Evolutionary conservation across 2,113 vertebrate genomes (phyloP), one percentile per base, ranked within the genome.

Genomic region (Antechinus stuartii): DNA sequence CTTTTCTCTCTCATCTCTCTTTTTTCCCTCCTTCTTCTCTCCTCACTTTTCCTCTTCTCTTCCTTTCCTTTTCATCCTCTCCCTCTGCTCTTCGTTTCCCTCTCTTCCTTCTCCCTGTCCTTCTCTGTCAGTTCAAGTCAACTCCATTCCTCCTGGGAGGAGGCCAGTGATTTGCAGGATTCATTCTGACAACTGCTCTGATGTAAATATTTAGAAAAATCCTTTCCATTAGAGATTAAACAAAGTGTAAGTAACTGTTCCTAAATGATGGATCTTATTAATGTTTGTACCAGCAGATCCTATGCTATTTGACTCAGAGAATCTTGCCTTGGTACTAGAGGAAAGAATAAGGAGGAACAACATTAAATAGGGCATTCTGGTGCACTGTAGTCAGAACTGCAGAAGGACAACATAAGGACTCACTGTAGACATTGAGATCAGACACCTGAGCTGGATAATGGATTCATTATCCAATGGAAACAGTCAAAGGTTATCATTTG

Each of bases 191-290:
- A 98, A 98, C 98, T 98, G 91, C 96, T 98, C 97, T 98, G 94
- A 91, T 98, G 91, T 99, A 98, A 99, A 99, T 98, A 98, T 99
- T 99, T 99, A 98, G 96, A 98, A 93, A 97, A 99, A 98, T 98
- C 97, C 96, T 97, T 98, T 98, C 97, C 98, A 98, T 98, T 98
- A 97, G 93, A 98, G 97, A 98, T 98, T 98, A 99, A 98, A 98
- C 98, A 98, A 98, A 98, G 97, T 98, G 94, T 97, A 98, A 98
- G 98, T 98, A 99, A 98, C 97, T 97, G 96, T 94, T 98, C 57
- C 92, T 95, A 98, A 98, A 96, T 97, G 98, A 98, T 98, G 98
- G 97, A 93, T 98, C 95, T 98, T 98, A 97, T 93, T 98, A 97
- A 97, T 97, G 96, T 98, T 98, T 97, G 96, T 96, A 97, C 96